These are phyloP conservation scores for honey bee (Apis mellifera) DNA, from an alignment of 1,140 invertebrate genomes.

Conservation along the genomic window DNA sequence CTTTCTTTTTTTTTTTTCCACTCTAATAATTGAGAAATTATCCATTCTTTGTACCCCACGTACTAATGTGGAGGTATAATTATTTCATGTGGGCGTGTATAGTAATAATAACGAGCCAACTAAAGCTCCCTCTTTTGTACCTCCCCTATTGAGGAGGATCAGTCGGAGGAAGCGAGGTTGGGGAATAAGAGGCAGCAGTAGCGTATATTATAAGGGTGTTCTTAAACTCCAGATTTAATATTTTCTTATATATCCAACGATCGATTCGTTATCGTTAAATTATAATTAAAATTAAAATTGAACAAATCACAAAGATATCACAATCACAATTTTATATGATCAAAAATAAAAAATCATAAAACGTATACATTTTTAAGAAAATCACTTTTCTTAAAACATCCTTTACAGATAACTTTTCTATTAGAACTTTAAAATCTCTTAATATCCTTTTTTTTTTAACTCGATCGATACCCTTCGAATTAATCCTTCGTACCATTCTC, in stretches of 20 bases:
- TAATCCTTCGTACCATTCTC: neutral
- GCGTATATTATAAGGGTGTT: constrained; percentile 15
- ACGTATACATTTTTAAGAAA: too few relatives aligned
- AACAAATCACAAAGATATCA: neutral
- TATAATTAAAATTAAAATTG: too few relatives aligned
- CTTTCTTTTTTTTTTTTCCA: neutral
- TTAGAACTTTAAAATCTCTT: too few relatives aligned
- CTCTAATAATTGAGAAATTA: neutral
- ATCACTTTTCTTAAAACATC: too few relatives aligned
- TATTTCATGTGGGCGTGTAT: constrained; percentile 47
- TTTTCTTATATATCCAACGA: neutral
- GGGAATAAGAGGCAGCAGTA: constrained; percentile 32
- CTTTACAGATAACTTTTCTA: too few relatives aligned
- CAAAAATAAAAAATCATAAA: too few relatives aligned
- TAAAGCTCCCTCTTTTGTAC: constrained; percentile 39
- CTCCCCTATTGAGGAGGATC: constrained; percentile 22
- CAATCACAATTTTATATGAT: too few relatives aligned
- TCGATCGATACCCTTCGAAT: too few relatives aligned
- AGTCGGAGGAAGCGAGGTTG: constrained; percentile 20
- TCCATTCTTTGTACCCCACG: too few relatives aligned
- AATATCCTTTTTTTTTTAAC: too few relatives aligned
- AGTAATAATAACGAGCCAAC: constrained; percentile 68
- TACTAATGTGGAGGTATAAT: neutral
- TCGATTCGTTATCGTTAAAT: too few relatives aligned
- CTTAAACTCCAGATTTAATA: neutral